Evolutionary conservation across 2,797 vertebrate genomes (phyloP), one percentile per base, ranked within the genome.

Genomic region (Arrhamphus sclerolepis): DNA sequence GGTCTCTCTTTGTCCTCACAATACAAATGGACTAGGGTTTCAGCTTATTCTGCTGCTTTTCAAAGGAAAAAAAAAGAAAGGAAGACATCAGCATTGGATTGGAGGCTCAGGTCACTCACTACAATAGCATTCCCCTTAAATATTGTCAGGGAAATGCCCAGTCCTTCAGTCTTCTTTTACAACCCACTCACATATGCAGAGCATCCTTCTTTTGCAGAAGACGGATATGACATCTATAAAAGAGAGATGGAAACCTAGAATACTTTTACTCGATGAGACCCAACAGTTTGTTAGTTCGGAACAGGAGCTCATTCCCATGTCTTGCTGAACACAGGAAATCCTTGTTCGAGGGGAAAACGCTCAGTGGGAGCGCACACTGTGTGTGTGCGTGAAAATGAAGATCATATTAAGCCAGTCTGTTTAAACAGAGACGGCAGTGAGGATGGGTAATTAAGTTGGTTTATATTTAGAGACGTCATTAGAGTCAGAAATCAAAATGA

Each of bases 21-120:
- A 87, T 82, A 91, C 91, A 91, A 91, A 92, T 91, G 90, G 87
- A 89, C 89, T 87, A 87, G 81, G 89, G 89, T 91, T 93, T 92
- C 89, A 91, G 92, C 89, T 89, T 89, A 92, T 92, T 92, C 91
- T 93, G 90, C 82, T 87, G 88, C 88, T 89, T 93, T 93, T 92
- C 87, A 90, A 86, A 87, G 78, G 70, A 71, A 81, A 78, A 87
- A 26, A 26, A 26, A 81, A 89, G 84, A 90, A 91, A 90, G 87
- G 85, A 92, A 93, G 91, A 92, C 89, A 89, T 92, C 91, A 88
- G 91, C 90, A 89, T 57, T 72, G 86, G 86, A 82, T 74, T 75
- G 83, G 87, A 62, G 81, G 81, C 78, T 87, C 77, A 81, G 86
- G 86, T 89, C 87, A 72, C 54, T 62, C 76, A 46, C 49, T 57